Conservation (phyloP, 2,113 vertebrate genomes). For the Caracal caracal region DNA sequence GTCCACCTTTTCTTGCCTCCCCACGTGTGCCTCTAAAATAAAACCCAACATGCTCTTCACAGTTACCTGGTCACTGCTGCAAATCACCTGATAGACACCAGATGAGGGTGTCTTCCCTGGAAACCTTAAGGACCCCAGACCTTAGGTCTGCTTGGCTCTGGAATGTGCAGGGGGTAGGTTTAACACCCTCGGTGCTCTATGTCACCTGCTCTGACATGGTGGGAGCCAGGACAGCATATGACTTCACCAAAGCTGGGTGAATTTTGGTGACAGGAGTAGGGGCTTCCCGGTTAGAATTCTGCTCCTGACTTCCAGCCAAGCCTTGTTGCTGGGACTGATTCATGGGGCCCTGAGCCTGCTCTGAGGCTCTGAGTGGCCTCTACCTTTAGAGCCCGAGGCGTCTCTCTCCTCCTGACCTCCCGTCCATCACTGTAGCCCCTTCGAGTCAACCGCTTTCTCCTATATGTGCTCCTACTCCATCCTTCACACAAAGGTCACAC, state of each 20-base stretch:
- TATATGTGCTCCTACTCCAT: background rate
- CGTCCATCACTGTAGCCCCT: background rate
- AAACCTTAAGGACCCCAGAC: background rate
- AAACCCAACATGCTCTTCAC: background rate
- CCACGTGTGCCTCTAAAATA: background rate
- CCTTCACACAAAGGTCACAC: background rate
- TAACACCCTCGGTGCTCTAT: background rate
- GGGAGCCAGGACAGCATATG: background rate
- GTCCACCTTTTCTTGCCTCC: background rate
- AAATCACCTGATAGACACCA: background rate
- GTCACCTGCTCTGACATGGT: background rate
- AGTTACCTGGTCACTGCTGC: background rate
- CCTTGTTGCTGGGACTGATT: background rate
- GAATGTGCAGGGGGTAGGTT: fast-evolving
- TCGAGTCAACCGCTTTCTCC: background rate
- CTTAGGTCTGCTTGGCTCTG: background rate
- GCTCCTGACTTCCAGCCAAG: background rate
- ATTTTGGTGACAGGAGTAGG: background rate
- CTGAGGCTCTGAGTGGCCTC: background rate
- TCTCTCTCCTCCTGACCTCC: background rate
- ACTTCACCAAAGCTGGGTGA: background rate
- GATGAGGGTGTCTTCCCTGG: background rate
- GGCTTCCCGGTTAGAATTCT: background rate
- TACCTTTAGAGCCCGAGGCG: background rate
- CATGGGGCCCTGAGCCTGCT: background rate